phyloP scores from a whole-genome alignment of 2,797 vertebrate genomes.

The Galago senegalensis region DNA sequence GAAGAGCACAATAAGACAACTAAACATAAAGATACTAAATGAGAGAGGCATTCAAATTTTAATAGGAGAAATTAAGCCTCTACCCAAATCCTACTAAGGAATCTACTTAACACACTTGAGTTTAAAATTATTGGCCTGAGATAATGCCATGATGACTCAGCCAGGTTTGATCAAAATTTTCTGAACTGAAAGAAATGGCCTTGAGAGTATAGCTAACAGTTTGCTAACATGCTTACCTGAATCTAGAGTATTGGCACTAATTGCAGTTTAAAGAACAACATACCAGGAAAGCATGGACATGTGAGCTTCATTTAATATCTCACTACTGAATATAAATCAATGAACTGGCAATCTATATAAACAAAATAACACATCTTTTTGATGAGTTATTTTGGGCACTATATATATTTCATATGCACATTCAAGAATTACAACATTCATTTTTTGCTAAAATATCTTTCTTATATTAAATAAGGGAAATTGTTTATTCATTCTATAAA shows the following conservation, averaged over 20 bases:
- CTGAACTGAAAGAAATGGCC: neutral
- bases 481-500: neutral
- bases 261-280: conserved; percentile 22
- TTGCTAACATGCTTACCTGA: neutral
- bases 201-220: neutral
- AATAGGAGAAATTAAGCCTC: neutral
- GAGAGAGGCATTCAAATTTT: neutral
- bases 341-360: neutral
- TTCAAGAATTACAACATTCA: neutral
- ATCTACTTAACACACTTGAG: neutral
- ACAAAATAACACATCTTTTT: conserved; percentile 3
- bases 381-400: neutral
- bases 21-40: conserved; percentile 17
- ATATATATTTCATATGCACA: neutral
- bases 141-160: neutral
- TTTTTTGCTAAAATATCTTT: neutral
- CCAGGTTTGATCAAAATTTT: neutral
- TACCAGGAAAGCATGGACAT: neutral
- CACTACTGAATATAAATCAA: neutral
- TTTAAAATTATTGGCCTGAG: neutral
- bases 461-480: conserved; percentile 4
- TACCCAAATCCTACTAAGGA: neutral
- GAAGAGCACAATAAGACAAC: neutral
- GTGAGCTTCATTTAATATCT: neutral
- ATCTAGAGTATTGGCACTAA: conserved; percentile 29